phyloP scores from a whole-genome alignment of 2,113 vertebrate species.

The Callorhinus ursinus region DNA sequence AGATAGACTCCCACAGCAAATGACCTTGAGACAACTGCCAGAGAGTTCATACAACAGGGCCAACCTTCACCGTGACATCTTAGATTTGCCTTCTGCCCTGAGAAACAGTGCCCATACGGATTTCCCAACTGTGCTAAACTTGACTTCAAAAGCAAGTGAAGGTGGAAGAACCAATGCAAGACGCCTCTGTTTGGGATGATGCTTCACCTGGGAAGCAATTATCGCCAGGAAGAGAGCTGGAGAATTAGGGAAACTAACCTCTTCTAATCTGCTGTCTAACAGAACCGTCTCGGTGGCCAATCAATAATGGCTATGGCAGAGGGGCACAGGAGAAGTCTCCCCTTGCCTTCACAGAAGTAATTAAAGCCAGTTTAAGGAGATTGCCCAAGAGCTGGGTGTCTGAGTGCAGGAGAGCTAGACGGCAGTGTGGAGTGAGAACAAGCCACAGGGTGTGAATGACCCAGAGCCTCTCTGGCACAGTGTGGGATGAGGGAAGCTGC shows the following conservation, averaged over 20 bases:
- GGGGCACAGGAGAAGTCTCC: background rate
- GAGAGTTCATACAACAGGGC: background rate
- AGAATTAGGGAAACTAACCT: constrained; percentile 78
- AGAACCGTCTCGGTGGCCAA: constrained; percentile 68
- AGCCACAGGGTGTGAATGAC: background rate
- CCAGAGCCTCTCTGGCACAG: background rate
- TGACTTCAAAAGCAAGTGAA: constrained; percentile 7
- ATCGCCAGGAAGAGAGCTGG: constrained; percentile 64
- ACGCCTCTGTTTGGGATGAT: background rate
- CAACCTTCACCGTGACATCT: background rate
- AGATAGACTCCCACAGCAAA: background rate
- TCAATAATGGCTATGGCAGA: constrained; percentile 58
- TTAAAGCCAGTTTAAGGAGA: constrained; percentile 78
- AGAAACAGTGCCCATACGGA: background rate
- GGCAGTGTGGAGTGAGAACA: background rate
- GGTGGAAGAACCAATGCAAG: background rate
- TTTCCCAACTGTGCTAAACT: background rate
- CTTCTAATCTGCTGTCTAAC: constrained; percentile 71
- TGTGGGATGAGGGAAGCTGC: too few relatives aligned
- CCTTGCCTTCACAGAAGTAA: constrained; percentile 64
- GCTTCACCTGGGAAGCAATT: constrained; percentile 78
- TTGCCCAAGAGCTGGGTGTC: constrained; percentile 41
- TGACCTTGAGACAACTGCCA: background rate
- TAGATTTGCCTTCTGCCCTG: background rate
- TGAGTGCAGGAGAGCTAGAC: background rate